Evolutionary conservation across 92 coral and sea anemone genomes (phyloP).

Genomic region (Parazoanthus darwini): DNA sequence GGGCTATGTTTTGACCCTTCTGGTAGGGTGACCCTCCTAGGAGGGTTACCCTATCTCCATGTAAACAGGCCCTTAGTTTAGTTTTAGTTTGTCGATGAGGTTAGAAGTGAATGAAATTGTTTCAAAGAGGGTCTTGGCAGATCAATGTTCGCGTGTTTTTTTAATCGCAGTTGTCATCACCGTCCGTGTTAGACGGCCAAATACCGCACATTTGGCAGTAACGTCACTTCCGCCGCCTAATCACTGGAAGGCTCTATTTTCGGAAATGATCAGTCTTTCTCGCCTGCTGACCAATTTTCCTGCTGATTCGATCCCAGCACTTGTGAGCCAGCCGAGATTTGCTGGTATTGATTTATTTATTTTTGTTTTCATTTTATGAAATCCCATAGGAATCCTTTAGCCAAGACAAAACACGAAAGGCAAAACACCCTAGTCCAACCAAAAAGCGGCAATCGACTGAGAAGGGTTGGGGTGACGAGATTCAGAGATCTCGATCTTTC

Average conservation of each 20-base stretch:
- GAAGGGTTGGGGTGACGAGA: too few relatives aligned
- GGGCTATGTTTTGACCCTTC: too few relatives aligned
- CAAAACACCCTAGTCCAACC: background rate
- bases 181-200: too few relatives aligned
- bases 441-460: background rate
- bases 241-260: background rate
- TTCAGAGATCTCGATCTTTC: slow-evolving; percentile 8
- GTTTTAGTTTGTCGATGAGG: too few relatives aligned
- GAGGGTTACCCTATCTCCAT: too few relatives aligned
- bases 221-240: slow-evolving; percentile 8
- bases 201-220: too few relatives aligned
- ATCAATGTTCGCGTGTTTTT: too few relatives aligned
- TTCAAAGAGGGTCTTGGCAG: too few relatives aligned
- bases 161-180: too few relatives aligned
- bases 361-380: slow-evolving; percentile 10
- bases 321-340: background rate
- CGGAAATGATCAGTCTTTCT: background rate
- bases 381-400: background rate
- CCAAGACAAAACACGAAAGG: background rate
- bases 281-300: slow-evolving; percentile 13
- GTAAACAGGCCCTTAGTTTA: too few relatives aligned
- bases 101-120: too few relatives aligned
- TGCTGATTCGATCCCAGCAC: slow-evolving; percentile 19
- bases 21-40: too few relatives aligned
- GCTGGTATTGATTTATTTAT: background rate